Evolutionary conservation across 2,888 invertebrate species (phyloP), one percentile per base, ranked within the genome.

Genomic region (Branchellion lobata): DNA sequence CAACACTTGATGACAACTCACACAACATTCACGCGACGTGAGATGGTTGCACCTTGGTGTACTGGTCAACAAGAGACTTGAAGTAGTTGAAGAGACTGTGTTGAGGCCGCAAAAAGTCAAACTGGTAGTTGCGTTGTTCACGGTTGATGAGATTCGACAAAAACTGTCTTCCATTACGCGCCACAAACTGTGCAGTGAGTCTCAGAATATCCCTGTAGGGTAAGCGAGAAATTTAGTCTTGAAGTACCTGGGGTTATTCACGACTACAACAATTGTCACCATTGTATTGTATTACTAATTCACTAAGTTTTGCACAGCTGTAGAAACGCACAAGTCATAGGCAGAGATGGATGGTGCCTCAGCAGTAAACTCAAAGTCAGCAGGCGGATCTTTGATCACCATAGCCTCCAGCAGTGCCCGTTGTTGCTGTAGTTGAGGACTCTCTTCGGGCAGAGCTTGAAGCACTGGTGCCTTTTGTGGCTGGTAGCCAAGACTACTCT

Each of bases 311-410:
- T 14, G 14, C 53, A 53, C 14, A 21, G 24, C 18, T 68, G 24
- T 68, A 18, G 24, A 14, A 61, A 61, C 33, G 74, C 89, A 93
- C 91, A 99, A 90, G 88, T 99, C 99, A 81, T 96, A 90, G 0
- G 97, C 97, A 0, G 98, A 98, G 85, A 99, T 98, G 0, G 97
- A 97, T 0, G 98, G 96, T 0, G 99, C 97, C 89, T 99, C 99
- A 11, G 96, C 96, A 21, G 88, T 85, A 80, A 87, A 88, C 82
- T 88, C 88, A 85, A 85, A 87, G 83, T 88, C 88, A 34, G 87
- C 84, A 8, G 88, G 88, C 0, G 88, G 87, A 34, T 88, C 87
- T 79, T 87, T 87, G 1, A 87, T 87, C 1, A 87, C 83, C 36
- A 87, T 84, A 1, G 85, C 84, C 77, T 87, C 87, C 0, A 84